Percentiles rank a stretch among this genome's conserved stretches.
These are phyloP conservation scores for Ia io DNA, from an alignment of 2,113 vertebrate genomes.

Conservation along the genomic window DNA sequence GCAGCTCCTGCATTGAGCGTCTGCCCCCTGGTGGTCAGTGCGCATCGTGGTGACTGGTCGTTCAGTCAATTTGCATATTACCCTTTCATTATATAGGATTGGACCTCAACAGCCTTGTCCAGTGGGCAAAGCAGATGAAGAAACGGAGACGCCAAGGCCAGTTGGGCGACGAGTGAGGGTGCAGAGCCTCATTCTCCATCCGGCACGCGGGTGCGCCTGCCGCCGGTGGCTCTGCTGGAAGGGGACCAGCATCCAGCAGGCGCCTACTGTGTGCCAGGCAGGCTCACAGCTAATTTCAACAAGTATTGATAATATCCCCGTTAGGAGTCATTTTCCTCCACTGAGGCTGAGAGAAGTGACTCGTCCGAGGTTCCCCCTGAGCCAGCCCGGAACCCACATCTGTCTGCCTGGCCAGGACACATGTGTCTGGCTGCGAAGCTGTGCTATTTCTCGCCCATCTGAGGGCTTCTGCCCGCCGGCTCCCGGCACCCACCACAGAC, in stretches of 20 bases:
- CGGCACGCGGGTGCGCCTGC: accelerated
- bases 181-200: accelerated
- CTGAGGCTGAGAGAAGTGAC: background rate
- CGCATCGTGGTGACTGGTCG: too few species aligned
- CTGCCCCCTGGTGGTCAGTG: too few species aligned
- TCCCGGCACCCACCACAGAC: accelerated
- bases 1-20: too few species aligned
- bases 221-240: accelerated
- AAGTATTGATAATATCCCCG: background rate
- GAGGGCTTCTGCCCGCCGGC: accelerated
- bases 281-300: background rate
- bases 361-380: background rate
- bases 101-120: background rate
- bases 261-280: background rate
- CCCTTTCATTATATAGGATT: too few species aligned
- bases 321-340: background rate
- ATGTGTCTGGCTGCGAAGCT: accelerated
- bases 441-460: accelerated
- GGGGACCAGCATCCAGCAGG: accelerated
- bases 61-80: too few species aligned
- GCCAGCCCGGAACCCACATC: too few species aligned
- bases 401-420: too few species aligned
- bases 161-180: accelerated
- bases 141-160: background rate
- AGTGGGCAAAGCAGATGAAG: background rate